Evolutionary conservation across 2,888 invertebrate species (phyloP), one percentile per base, ranked within the genome.

Genomic region (Melanchra persicariae): DNA sequence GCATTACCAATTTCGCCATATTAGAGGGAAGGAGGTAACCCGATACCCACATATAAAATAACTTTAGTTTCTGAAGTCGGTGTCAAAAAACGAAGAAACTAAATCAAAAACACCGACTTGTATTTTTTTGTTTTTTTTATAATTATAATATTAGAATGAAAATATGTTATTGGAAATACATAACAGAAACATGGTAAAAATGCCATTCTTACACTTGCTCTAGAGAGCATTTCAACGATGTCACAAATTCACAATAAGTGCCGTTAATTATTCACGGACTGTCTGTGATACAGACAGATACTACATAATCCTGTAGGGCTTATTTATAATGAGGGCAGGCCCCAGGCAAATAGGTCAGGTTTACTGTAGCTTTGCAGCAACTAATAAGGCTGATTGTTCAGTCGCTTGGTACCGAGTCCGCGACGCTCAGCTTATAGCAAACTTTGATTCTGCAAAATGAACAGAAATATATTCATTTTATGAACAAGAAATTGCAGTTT

Each of bases 311-410:
- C 22, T 49, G n/a, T 3, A 1, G 24, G n/a, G 9, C 24, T 45
- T 61, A 22, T 54, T 12, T 52, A 54, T 37, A 73, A 60, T 30
- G 59, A 77, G 26, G 19, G 9, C n/a, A n/a, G 17, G 17, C n/a
- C 12, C 22, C 30, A 47, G 19, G 47, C 9, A 62, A 49, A 52
- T 40, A 58, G 43, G 22, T 43, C 60, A 49, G 1, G 8, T 58
- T n/a, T n/a, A n/a, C 37, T 45, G 22, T 40, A 60, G 37, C 59
- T 43, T 59, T 55, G 43, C 49, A 55, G 43, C 22, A 47, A 49
- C 22, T 34, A 24, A 62, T 58, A 52, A 61, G 17, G 37, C 47
- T 43, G 45, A 62, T 26, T 40, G 47, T 57, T 24, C 17, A 5
- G n/a, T 37, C 22, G 19, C 37, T 2, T 6, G 30, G 40, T 37